Conservation (phyloP, 2,888 invertebrate species). For the Lampropteryx suffumata region DNA sequence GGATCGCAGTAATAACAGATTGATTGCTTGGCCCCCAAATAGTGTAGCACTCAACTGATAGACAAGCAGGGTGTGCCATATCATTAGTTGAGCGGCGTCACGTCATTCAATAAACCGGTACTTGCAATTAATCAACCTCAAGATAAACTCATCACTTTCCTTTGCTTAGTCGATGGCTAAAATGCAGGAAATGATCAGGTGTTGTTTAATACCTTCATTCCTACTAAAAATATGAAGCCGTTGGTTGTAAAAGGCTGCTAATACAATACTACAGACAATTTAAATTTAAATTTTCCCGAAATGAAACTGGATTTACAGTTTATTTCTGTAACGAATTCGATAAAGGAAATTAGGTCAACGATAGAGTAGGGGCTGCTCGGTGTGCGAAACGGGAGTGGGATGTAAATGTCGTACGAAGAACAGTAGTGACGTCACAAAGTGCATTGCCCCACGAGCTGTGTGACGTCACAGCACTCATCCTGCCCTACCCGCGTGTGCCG, state of each 20-base stretch:
- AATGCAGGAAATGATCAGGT: not conserved
- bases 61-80: conserved; percentile 29
- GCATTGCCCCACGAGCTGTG: conserved; percentile 53
- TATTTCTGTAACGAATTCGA: conserved; percentile 38
- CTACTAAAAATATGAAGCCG: too few species aligned
- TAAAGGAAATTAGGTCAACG: conserved; percentile 50
- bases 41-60: conserved; percentile 30
- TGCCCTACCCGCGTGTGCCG: conserved; percentile 35
- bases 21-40: conserved; percentile 29
- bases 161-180: not conserved
- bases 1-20: conserved; percentile 27
- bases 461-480: conserved; percentile 52
- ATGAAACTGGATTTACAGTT: conserved; percentile 12
- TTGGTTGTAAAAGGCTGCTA: too few species aligned
- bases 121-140: conserved; percentile 18
- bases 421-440: conserved; percentile 35
- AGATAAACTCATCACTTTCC: conserved; percentile 5
- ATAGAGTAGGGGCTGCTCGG: conserved; percentile 38
- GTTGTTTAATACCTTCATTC: not conserved
- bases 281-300: conserved; percentile 1
- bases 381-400: conserved; percentile 36
- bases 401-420: conserved; percentile 18
- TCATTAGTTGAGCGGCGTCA: conserved; percentile 31
- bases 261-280: too few species aligned
- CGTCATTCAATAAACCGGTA: conserved; percentile 24